These are phyloP conservation scores for Helleia helle DNA, from an alignment of 2,888 invertebrate species.

Conservation along the genomic window DNA sequence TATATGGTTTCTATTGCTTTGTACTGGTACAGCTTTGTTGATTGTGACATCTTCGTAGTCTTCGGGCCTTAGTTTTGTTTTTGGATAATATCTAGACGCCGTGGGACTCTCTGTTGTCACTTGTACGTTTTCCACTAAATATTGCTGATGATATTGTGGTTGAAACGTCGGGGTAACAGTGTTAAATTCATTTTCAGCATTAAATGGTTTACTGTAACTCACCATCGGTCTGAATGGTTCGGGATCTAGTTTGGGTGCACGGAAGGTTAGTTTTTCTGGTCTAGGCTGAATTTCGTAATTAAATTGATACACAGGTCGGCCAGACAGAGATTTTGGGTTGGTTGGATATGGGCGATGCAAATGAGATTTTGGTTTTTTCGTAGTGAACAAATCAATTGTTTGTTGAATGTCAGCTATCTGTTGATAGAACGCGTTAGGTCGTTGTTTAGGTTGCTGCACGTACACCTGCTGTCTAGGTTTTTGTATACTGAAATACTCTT, in stretches of 20 bases:
- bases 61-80: constrained; percentile 58
- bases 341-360: constrained; percentile 47
- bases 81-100: constrained; percentile 64
- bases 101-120: constrained; percentile 69
- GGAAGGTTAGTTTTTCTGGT: constrained; percentile 58
- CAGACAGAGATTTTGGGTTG: constrained; percentile 65
- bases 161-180: constrained; percentile 53
- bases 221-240: constrained; percentile 79
- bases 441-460: constrained; percentile 50
- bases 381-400: constrained; percentile 77
- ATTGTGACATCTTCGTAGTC: constrained; percentile 52
- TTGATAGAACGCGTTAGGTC: constrained; percentile 74
- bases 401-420: constrained; percentile 79
- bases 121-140: constrained; percentile 57
- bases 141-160: constrained; percentile 55
- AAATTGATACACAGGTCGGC: constrained; percentile 80
- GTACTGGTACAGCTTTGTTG: constrained; percentile 39
- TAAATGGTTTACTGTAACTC: constrained; percentile 69
- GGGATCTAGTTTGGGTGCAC: constrained; percentile 69
- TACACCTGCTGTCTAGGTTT: constrained; percentile 56
- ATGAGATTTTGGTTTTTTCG: constrained; percentile 68
- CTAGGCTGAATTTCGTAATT: constrained; percentile 77
- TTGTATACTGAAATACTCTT: constrained; percentile 69
- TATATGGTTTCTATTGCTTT: constrained; percentile 47
- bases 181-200: constrained; percentile 56